Evolutionary conservation across 2,113 vertebrate genomes (phyloP), one percentile per base, ranked within the genome.

Genomic region (Sturnus vulgaris): DNA sequence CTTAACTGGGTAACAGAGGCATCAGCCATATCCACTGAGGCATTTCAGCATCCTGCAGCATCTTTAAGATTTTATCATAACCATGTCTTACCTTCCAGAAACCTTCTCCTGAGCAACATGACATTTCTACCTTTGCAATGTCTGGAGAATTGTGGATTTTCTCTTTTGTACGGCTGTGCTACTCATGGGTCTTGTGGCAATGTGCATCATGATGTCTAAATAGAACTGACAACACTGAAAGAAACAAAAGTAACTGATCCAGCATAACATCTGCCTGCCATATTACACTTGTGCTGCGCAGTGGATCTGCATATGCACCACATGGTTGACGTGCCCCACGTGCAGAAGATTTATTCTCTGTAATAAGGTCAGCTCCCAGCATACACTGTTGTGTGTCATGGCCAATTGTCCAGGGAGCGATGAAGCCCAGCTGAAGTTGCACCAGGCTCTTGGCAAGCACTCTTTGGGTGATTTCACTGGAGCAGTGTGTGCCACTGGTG

Each of bases 311-410:
- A 53, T 76, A 57, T 24, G 44, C 40, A 64, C 40, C 61, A 49
- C 73, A 60, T 10, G 66, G 66, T 7, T 84, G 87, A 84, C 7
- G 4, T 39, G 40, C 47, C 75, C 78, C 90, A 79, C 5, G 9
- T 92, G 70, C 71, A 61, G 31, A 23, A 82, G 75, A 85, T 94
- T 96, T 79, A 82, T 92, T 93, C 75, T 35, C 56, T 76, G 1
- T 72, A 91, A 69, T 52, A 80, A 93, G 85, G 70, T 82, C 50
- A 65, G 75, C 63, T 95, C 93, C 66, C 82, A 88, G 53, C 50
- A 53, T n/a, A 90, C 63, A 76, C 44, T 56, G 46, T 57, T 82
- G 57, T 8, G 33, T 93, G 88, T 82, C 75, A 65, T 0, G 2
- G 37, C 23, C 66, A 95, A 49, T 85, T 82, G 75, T 93, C 90